Percentiles rank a stretch among this genome's conserved stretches.
These are phyloP conservation scores for Neomorphus geoffroyi DNA, from an alignment of 2,797 vertebrate species.

Conservation along the genomic window DNA sequence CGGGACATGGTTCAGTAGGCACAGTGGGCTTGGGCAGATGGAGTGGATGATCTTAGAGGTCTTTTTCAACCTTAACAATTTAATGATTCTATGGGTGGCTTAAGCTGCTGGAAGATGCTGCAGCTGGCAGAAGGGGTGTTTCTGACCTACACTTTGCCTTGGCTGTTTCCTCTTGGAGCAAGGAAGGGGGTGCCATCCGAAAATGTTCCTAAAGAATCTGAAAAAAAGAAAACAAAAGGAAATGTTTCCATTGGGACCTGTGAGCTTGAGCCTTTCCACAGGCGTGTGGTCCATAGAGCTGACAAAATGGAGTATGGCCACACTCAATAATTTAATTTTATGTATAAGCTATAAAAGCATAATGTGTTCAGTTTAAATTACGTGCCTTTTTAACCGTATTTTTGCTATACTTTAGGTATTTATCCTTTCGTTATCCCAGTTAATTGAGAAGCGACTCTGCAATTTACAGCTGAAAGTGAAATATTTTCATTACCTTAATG, in stretches of 20 bases:
- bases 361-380: not conserved
- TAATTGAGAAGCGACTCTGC: not conserved
- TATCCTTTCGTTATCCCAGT: not conserved
- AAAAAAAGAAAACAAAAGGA: not conserved
- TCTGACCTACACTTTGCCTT: not conserved
- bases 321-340: not conserved
- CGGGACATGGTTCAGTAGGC: too few relatives aligned
- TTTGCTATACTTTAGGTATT: not conserved
- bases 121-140: not conserved
- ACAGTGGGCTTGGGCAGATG: too few relatives aligned
- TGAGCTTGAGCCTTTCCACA: not conserved
- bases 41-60: too few relatives aligned
- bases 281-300: not conserved
- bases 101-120: not conserved
- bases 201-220: not conserved
- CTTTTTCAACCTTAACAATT: too few relatives aligned
- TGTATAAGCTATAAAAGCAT: not conserved
- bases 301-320: accelerated
- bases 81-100: accelerated
- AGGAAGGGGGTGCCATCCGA: not conserved
- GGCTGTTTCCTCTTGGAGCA: not conserved
- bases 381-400: not conserved
- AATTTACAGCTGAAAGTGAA: conserved; percentile 8
- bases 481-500: not conserved
- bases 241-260: not conserved